Evolutionary conservation across 1,140 invertebrate species (phyloP), one percentile per base, ranked within the genome.

Genomic region (Drosophila persimilis): DNA sequence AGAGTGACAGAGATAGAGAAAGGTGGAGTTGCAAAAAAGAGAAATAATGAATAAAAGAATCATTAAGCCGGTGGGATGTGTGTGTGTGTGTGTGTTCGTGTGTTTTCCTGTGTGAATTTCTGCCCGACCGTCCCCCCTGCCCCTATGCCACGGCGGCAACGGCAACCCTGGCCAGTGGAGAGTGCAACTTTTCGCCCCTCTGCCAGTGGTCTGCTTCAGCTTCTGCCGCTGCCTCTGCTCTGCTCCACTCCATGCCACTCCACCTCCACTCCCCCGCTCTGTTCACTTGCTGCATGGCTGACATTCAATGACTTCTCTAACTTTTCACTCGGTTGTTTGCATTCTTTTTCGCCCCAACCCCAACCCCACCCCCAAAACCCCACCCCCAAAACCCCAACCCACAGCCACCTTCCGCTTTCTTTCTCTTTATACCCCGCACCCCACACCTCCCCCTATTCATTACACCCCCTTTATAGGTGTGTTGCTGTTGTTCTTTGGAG

Each of bases 21-120:
- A 8, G 35, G 3, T 39, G 35, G 35, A 39, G 35, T 39, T 44
- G 47, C 26, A 59, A 67, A 66, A 78, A 56, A 72, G 43, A 43
- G 77, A 78, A 86, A 86, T 86, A 88, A 86, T 88, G 81, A 86
- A 86, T 88, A 86, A 86, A 86, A 76, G 83, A 86, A 86, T 86
- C 81, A 86, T 86, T 86, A 86, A 86, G 81, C 83, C 71, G 71
- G 78, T 65, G 81, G 63, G 72, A 50, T 45, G 45, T 65, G 64
- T 20, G 44, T 39, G 9, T 31, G 61, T 31, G 2, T 11, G 24
- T 35, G 52, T 59, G 39, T 26, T 15, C 39, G 46, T 48, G 59
- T 31, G 43, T 44, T 15, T 44, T 43, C 41, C 41, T 44, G 20
- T 41, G 54, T 29, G 29, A 17, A 3, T 31, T 22, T 41, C 15